These are phyloP conservation scores for Crenichthys baileyi DNA, from an alignment of 2,797 vertebrate species.

Conservation along the genomic window DNA sequence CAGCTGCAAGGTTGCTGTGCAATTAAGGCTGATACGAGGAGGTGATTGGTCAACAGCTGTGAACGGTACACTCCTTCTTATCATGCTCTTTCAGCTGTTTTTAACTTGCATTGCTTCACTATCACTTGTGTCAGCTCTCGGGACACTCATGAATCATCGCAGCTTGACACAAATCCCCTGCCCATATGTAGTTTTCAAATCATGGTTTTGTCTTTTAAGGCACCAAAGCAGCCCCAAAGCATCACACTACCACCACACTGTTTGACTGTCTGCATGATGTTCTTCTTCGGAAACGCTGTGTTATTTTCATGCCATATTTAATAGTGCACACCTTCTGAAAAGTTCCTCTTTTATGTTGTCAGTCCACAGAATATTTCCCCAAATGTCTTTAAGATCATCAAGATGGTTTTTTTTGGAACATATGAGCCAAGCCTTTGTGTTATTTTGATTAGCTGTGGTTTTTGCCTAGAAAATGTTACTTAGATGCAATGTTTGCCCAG, in stretches of 20 bases:
- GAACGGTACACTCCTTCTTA: constrained; percentile 51
- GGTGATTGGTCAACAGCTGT: constrained; percentile 45
- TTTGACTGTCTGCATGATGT: no score
- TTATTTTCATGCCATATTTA: no score
- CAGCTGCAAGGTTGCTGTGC: constrained; percentile 45
- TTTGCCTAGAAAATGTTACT: not conserved
- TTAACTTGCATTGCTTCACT: constrained; percentile 69
- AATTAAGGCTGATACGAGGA: constrained; percentile 31
- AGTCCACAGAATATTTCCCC: not conserved
- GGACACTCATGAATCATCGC: constrained; percentile 19
- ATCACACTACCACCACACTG: no score
- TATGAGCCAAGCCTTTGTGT: no score
- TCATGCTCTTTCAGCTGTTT: constrained; percentile 67
- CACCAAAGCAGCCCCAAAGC: no score
- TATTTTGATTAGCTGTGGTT: not conserved
- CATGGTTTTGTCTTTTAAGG: not conserved
- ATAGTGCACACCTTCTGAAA: no score
- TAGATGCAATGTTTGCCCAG: not conserved
- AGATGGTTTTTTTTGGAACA: no score
- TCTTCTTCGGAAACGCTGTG: no score
- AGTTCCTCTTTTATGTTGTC: no score
- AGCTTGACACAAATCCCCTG: not conserved
- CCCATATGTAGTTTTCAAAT: not conserved
- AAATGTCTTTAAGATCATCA: not conserved
- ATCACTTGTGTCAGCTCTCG: constrained; percentile 27